phyloP scores from a whole-genome alignment of 1,140 invertebrate species.

The Sarcophaga peregrina region DNA sequence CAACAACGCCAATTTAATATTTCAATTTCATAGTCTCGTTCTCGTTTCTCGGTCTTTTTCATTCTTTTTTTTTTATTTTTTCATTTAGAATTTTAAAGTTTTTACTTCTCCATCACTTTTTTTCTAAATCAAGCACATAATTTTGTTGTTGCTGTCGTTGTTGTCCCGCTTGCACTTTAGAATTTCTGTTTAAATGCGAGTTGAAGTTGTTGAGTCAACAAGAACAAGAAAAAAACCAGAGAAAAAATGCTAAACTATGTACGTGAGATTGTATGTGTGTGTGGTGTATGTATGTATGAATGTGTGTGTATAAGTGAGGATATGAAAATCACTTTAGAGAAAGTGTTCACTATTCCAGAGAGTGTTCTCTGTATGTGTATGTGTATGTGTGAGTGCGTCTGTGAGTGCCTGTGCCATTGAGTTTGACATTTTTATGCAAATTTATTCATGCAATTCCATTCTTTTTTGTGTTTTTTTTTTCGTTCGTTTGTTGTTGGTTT shows the following conservation, averaged over 20 bases:
- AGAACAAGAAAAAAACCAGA: no score
- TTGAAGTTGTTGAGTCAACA: no score
- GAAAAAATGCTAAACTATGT: no score
- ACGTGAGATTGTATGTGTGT: no score
- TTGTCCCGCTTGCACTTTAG: background rate
- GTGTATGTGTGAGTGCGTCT: background rate
- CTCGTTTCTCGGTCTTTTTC: background rate
- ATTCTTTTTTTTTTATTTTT: background rate
- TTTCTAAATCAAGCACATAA: no score
- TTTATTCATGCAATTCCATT: background rate
- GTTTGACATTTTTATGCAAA: constrained; percentile 24
- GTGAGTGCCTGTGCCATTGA: background rate
- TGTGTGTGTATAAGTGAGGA: background rate
- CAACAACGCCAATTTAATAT: constrained; percentile 22
- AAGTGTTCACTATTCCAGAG: background rate
- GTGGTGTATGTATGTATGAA: background rate
- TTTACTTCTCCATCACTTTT: background rate
- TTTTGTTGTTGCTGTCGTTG: background rate
- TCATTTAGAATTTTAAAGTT: background rate
- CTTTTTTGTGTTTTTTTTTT: no score
- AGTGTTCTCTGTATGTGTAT: no score
- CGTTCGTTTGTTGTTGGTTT: background rate
- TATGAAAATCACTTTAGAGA: background rate
- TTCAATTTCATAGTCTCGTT: background rate
- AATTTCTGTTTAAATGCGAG: no score